These are phyloP conservation scores for Pangasius krempfi DNA, from an alignment of 2,797 vertebrate genomes.

Conservation along the genomic window DNA sequence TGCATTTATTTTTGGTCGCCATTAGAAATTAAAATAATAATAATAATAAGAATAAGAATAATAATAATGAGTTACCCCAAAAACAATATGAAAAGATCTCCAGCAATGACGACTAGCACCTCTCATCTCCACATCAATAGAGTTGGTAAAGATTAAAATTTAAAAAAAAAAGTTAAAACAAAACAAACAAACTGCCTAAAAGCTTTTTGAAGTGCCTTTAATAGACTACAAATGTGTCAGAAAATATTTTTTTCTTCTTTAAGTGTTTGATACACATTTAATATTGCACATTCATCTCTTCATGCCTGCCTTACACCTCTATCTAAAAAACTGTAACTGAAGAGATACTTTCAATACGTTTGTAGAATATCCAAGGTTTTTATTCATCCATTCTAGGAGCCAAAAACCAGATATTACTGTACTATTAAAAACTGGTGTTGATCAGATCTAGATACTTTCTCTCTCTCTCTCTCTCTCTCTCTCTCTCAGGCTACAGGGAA, in stretches of 20 bases:
- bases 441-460: not conserved
- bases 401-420: not conserved
- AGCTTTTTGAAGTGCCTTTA: not conserved
- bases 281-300: not conserved
- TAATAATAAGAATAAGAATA: no score
- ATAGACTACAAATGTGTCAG: not conserved
- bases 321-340: not conserved
- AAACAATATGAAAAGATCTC: no score
- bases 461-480: not conserved
- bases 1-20: no score
- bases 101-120: no score
- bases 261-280: not conserved
- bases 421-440: not conserved
- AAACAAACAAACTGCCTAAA: not conserved
- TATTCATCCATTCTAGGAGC: not conserved
- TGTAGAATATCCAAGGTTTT: not conserved
- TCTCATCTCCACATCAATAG: not conserved
- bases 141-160: not conserved
- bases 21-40: no score
- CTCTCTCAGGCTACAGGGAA: not conserved
- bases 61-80: no score
- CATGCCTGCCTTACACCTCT: not conserved
- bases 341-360: not conserved
- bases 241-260: not conserved
- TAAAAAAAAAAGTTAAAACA: not conserved